These are phyloP conservation scores for Leptinotarsa tumamoca DNA, from an alignment of 2,888 invertebrate genomes.

Conservation along the genomic window DNA sequence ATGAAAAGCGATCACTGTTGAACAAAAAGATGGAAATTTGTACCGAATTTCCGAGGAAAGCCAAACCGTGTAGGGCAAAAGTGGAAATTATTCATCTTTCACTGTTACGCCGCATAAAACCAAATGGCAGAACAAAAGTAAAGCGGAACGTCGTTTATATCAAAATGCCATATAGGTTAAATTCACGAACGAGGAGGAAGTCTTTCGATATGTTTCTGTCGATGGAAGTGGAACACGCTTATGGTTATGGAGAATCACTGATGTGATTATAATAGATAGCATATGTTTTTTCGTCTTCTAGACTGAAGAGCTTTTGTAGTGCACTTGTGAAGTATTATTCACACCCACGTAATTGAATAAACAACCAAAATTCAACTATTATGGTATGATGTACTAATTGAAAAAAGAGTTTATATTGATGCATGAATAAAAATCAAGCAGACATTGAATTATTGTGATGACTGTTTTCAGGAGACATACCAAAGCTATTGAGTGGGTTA, in stretches of 20 bases:
- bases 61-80: slow-evolving; percentile 45
- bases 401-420: no score
- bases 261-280: background rate
- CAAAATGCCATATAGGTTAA: slow-evolving; percentile 44
- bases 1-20: slow-evolving; percentile 42
- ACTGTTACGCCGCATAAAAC: slow-evolving; percentile 41
- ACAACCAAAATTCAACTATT: no score
- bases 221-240: slow-evolving; percentile 19
- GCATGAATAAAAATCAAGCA: no score
- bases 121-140: slow-evolving; percentile 45
- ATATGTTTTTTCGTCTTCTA: background rate
- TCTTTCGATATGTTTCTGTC: slow-evolving; percentile 18
- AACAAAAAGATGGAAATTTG: slow-evolving; percentile 45
- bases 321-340: no score
- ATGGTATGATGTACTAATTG: no score
- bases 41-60: slow-evolving; percentile 44
- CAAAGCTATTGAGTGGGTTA: no score
- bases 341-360: no score
- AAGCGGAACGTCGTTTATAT: slow-evolving; percentile 47
- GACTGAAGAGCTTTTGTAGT: no score
- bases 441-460: no score
- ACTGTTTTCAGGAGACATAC: no score
- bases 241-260: slow-evolving; percentile 4
- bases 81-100: slow-evolving; percentile 47
- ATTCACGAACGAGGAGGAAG: slow-evolving; percentile 37